Conservation (phyloP, 2,888 invertebrate genomes). For the Ophion slaviceki region DNA sequence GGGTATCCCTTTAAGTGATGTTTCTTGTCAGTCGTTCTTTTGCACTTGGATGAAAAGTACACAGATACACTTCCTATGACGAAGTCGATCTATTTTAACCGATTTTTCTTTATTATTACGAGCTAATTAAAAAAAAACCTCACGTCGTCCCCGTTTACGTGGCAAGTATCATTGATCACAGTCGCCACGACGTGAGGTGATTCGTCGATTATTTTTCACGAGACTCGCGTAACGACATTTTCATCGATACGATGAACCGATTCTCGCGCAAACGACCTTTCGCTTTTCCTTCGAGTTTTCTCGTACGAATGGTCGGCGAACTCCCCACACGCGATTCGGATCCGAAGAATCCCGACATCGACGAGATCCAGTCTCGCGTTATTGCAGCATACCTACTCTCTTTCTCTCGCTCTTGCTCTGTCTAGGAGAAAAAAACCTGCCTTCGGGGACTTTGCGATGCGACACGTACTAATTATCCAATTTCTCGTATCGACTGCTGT, state of each 20-base stretch:
- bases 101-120: too few species aligned
- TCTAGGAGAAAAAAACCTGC: conserved; percentile 36
- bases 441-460: conserved; percentile 2
- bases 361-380: conserved; percentile 30
- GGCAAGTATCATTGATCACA: neutral
- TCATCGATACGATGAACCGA: conserved; percentile 42
- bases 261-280: conserved; percentile 58
- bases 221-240: conserved; percentile 13
- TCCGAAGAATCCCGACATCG: conserved; percentile 4
- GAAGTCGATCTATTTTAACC: neutral
- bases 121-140: neutral
- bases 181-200: conserved; percentile 38
- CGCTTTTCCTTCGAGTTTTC: conserved; percentile 57
- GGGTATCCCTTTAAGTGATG: too few species aligned
- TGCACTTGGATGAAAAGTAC: neutral
- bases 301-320: conserved; percentile 51
- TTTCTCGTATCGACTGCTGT: conserved; percentile 21
- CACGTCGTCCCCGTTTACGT: conserved; percentile 14
- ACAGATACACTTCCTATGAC: neutral
- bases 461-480: conserved; percentile 49
- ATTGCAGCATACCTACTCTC: neutral
- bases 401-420: neutral
- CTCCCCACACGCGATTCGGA: conserved; percentile 35
- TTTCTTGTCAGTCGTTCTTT: neutral
- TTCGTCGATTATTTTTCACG: conserved; percentile 47